Evolutionary conservation across 2,888 invertebrate genomes (phyloP).

Genomic region (Hirtodrosophila histrioides): DNA sequence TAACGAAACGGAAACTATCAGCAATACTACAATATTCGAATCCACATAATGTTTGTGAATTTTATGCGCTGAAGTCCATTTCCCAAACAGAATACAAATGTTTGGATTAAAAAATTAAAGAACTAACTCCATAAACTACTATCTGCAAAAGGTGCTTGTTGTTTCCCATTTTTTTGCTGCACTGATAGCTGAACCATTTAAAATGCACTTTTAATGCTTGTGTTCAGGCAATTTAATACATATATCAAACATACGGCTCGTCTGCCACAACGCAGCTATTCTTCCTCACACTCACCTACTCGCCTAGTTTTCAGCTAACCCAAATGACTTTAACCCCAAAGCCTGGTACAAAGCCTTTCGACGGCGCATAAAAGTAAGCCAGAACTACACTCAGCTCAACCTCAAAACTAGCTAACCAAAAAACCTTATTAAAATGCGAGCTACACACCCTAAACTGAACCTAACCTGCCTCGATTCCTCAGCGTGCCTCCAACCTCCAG

Average conservation of each 20-base stretch:
- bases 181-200: slow-evolving; percentile 3
- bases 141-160: not conserved
- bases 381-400: slow-evolving; percentile 76
- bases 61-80: no score
- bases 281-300: slow-evolving; percentile 4
- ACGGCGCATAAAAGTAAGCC: slow-evolving; percentile 64
- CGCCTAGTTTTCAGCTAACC: slow-evolving; percentile 41
- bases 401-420: slow-evolving; percentile 79
- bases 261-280: slow-evolving; percentile 4
- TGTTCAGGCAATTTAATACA: slow-evolving; percentile 10
- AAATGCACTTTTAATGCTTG: slow-evolving; percentile 1
- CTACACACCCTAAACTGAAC: slow-evolving; percentile 47
- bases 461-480: slow-evolving; percentile 21
- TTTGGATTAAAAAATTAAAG: no score
- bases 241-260: slow-evolving; percentile 19
- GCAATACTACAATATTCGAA: no score
- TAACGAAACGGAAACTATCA: no score
- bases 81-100: no score
- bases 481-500: not conserved
- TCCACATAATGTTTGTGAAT: no score
- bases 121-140: not conserved
- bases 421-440: slow-evolving; percentile 76
- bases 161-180: not conserved
- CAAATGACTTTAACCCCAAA: slow-evolving; percentile 56
- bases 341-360: slow-evolving; percentile 54